Evolutionary conservation across 2,888 invertebrate species (phyloP).

Genomic region (Metopia argyrocephala): DNA sequence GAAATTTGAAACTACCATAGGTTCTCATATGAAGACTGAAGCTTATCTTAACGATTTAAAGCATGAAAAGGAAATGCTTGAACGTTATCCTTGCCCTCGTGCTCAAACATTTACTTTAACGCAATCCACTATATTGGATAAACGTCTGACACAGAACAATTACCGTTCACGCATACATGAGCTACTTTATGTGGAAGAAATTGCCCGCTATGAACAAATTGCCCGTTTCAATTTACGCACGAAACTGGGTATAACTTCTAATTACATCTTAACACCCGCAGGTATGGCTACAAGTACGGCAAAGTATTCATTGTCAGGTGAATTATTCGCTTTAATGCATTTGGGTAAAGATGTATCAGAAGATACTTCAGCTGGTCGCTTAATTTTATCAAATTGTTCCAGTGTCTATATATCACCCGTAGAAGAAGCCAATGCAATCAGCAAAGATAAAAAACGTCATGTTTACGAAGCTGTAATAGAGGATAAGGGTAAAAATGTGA

Average conservation of each 20-base stretch:
- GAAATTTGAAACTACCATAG: slow-evolving; percentile 81
- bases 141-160: slow-evolving; percentile 83
- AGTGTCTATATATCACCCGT: slow-evolving; percentile 82
- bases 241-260: slow-evolving; percentile 82
- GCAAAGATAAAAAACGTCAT: slow-evolving; percentile 74
- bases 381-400: slow-evolving; percentile 87
- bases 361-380: slow-evolving; percentile 88
- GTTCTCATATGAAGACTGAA: slow-evolving; percentile 79
- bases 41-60: slow-evolving; percentile 78
- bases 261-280: slow-evolving; percentile 85
- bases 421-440: slow-evolving; percentile 66
- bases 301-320: slow-evolving; percentile 87
- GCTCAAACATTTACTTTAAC: slow-evolving; percentile 84
- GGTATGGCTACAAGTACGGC: slow-evolving; percentile 85
- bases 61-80: slow-evolving; percentile 80
- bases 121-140: slow-evolving; percentile 83
- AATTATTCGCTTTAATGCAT: slow-evolving; percentile 86
- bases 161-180: slow-evolving; percentile 87
- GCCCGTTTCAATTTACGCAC: slow-evolving; percentile 85
- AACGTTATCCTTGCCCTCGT: slow-evolving; percentile 84
- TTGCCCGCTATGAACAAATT: slow-evolving; percentile 85
- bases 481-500: slow-evolving; percentile 88
- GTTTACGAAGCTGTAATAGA: slow-evolving; percentile 88
- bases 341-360: slow-evolving; percentile 87
- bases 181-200: slow-evolving; percentile 87